Conservation (phyloP, 2,888 invertebrate species). For the Rhagium mordax region DNA sequence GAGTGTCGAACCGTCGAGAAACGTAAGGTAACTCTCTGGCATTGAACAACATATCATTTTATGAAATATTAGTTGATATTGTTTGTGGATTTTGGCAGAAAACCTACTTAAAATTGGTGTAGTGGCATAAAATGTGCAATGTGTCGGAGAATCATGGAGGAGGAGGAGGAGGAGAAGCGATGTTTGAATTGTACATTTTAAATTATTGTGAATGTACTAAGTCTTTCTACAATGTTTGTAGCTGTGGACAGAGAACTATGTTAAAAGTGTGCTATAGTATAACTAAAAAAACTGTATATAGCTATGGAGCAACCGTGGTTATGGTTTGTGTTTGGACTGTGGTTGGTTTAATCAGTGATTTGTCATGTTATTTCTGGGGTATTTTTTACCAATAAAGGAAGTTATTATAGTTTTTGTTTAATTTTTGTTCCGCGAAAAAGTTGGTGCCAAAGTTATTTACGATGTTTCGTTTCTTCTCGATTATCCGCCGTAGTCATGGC, state of each 20-base stretch:
- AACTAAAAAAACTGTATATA: constrained; percentile 64
- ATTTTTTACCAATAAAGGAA: constrained; percentile 35
- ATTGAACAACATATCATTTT: constrained; percentile 19
- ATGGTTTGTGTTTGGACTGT: constrained; percentile 58
- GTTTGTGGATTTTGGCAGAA: constrained; percentile 36
- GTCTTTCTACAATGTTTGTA: constrained; percentile 39
- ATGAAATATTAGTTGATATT: constrained; percentile 22
- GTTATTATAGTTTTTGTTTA: constrained; percentile 25
- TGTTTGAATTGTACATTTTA: constrained; percentile 57
- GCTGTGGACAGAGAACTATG: constrained; percentile 55
- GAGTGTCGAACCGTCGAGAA: background rate
- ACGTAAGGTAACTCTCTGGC: background rate
- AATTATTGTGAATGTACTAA: constrained; percentile 59
- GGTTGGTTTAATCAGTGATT: constrained; percentile 40
- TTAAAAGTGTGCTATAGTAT: constrained; percentile 65
- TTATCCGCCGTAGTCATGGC: background rate
- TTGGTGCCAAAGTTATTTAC: constrained; percentile 46
- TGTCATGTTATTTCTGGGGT: constrained; percentile 14
- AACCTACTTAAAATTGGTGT: constrained; percentile 34
- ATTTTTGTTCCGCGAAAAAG: constrained; percentile 31
- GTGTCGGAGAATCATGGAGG: constrained; percentile 16
- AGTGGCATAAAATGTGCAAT: constrained; percentile 33
- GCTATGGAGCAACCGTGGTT: constrained; percentile 62
- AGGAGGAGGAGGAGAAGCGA: constrained; percentile 10
- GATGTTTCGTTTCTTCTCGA: constrained; percentile 1